phyloP scores from a whole-genome alignment of 2,888 invertebrate genomes.

The Sinelater perroti region DNA sequence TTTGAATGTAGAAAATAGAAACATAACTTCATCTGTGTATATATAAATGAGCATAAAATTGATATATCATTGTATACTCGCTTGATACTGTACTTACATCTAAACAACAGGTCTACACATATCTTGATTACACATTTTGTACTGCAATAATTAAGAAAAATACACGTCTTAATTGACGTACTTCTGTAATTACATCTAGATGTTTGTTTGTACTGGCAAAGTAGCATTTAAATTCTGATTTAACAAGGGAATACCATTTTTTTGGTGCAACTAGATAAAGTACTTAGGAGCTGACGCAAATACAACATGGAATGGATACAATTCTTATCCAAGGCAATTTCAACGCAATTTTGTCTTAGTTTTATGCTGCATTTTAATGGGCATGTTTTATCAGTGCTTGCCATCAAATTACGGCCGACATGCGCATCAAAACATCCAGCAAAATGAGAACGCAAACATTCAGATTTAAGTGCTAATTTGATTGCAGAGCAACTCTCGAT shows the following conservation, averaged over 20 bases:
- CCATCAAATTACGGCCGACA: constrained; percentile 29
- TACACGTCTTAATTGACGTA: constrained; percentile 56
- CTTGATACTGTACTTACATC: constrained; percentile 34
- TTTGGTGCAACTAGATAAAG: background rate
- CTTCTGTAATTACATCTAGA: constrained; percentile 47
- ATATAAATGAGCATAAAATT: constrained; percentile 12
- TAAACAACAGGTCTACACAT: constrained; percentile 40
- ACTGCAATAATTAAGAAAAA: constrained; percentile 61
- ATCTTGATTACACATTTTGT: constrained; percentile 55
- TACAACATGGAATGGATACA: constrained; percentile 5
- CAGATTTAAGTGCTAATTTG: constrained; percentile 43
- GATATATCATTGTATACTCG: constrained; percentile 32
- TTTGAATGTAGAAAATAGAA: no score
- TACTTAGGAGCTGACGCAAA: background rate
- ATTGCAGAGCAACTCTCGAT: constrained; percentile 33
- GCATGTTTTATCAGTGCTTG: constrained; percentile 37
- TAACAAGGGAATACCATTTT: constrained; percentile 3
- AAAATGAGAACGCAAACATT: constrained; percentile 8
- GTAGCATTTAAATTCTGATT: constrained; percentile 47
- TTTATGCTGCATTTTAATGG: constrained; percentile 20
- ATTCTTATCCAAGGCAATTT: background rate
- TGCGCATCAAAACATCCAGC: constrained; percentile 17
- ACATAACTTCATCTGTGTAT: constrained; percentile 4
- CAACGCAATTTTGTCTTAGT: background rate
- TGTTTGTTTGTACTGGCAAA: constrained; percentile 45